Conservation (phyloP, 1,140 invertebrate genomes). For the Hyphantria cunea region DNA sequence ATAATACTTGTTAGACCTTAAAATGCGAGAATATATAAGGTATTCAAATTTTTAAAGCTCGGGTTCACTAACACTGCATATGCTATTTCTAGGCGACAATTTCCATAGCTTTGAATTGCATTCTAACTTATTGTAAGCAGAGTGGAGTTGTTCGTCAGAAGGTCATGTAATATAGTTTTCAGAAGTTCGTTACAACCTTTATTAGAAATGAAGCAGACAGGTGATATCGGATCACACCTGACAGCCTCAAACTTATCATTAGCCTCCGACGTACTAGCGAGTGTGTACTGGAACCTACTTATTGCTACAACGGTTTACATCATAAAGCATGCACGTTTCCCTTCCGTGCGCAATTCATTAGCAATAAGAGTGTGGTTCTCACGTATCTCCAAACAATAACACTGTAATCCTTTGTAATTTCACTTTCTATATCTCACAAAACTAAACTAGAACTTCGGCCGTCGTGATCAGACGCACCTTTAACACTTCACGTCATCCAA, state of each 20-base stretch:
- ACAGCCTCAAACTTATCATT: not conserved
- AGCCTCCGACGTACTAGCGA: not conserved
- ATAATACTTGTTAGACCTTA: no score
- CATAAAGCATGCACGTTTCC: constrained; percentile 28
- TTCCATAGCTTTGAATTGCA: not conserved
- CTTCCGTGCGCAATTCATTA: constrained; percentile 35
- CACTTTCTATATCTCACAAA: constrained; percentile 53
- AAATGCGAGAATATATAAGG: no score
- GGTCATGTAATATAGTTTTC: not conserved
- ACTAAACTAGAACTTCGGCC: constrained; percentile 24
- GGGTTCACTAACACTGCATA: no score
- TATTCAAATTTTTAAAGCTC: no score
- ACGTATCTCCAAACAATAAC: constrained; percentile 53
- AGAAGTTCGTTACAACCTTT: not conserved
- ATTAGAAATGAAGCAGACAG: constrained; percentile 4
- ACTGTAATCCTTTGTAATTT: constrained; percentile 69
- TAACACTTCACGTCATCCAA: constrained; percentile 32
- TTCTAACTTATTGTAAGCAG: not conserved
- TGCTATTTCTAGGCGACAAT: not conserved
- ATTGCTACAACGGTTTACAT: constrained; percentile 11
- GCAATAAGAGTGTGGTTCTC: constrained; percentile 38
- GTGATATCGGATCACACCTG: constrained; percentile 3
- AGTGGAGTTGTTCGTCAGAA: not conserved
- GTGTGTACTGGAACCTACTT: not conserved
- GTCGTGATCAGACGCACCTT: constrained; percentile 13